Conservation (phyloP, 2,888 invertebrate genomes). For the Serripes groenlandicus region DNA sequence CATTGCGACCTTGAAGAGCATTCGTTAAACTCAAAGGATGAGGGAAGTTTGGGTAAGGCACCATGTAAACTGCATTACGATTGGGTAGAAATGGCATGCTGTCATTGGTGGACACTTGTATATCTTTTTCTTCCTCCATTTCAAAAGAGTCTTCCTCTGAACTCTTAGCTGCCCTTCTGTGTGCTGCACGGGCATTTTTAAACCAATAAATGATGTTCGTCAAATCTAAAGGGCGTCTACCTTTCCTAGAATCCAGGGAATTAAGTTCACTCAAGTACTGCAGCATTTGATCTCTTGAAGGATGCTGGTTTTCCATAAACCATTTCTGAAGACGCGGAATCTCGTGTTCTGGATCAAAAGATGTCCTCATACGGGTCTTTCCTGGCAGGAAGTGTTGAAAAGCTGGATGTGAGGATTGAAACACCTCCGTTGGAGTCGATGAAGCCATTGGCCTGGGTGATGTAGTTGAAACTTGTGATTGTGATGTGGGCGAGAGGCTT, state of each 20-base stretch:
- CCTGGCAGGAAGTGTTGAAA: conserved; percentile 68
- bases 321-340: conserved; percentile 98
- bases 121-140: conserved; percentile 75
- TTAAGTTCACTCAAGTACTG: conserved; percentile 98
- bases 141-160: conserved; percentile 79
- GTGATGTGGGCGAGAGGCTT: conserved; percentile 25
- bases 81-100: conserved; percentile 83
- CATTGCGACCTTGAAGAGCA: conserved; percentile 51
- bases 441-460: conserved; percentile 56
- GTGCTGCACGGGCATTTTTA: conserved; percentile 98
- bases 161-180: conserved; percentile 91
- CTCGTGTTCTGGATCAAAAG: conserved; percentile 98
- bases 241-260: conserved; percentile 93
- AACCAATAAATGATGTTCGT: conserved; percentile 96
- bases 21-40: conserved; percentile 42
- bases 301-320: conserved; percentile 99
- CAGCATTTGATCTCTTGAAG: conserved; percentile 98
- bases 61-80: conserved; percentile 84
- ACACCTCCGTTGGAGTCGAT: conserved; percentile 56
- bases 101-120: conserved; percentile 28
- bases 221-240: conserved; percentile 96
- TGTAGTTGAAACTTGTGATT: conserved; percentile 39
- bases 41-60: conserved; percentile 80
- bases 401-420: conserved; percentile 56
- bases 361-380: conserved; percentile 94